Conservation (phyloP, 2,113 vertebrate genomes). For the Serilophus lunatus region DNA sequence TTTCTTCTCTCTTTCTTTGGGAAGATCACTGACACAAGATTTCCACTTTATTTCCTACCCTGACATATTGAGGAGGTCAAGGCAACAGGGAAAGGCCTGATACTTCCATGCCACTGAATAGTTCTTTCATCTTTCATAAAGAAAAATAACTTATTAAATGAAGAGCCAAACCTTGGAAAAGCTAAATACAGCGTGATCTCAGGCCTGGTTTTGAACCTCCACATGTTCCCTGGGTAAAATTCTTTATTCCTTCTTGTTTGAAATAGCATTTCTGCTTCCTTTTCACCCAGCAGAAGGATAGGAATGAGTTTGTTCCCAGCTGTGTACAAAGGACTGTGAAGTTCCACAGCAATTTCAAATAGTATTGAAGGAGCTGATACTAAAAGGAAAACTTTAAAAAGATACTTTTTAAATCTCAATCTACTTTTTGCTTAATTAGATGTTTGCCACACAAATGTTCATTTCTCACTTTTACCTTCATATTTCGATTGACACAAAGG, state of each 20-base stretch:
- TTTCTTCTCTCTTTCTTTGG: not conserved
- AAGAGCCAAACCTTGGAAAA: not conserved
- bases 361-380: not conserved
- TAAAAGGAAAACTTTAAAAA: not conserved
- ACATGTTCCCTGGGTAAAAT: not conserved
- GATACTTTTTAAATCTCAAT: not conserved
- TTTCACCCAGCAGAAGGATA: not conserved
- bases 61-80: not conserved
- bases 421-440: not conserved
- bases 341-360: not conserved
- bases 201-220: not conserved
- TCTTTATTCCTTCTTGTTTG: not conserved
- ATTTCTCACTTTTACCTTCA: not conserved
- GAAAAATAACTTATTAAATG: not conserved
- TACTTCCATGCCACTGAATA: not conserved
- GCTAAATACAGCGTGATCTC: not conserved
- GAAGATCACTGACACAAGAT: not conserved
- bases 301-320: not conserved
- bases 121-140: not conserved
- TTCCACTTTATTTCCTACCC: not conserved
- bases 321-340: not conserved
- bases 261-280: not conserved
- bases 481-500: slow-evolving; percentile 10
- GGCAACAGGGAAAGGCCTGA: not conserved
- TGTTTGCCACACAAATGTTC: not conserved